phyloP scores from a whole-genome alignment of 2,888 invertebrate species.

The Spisula subtruncata region DNA sequence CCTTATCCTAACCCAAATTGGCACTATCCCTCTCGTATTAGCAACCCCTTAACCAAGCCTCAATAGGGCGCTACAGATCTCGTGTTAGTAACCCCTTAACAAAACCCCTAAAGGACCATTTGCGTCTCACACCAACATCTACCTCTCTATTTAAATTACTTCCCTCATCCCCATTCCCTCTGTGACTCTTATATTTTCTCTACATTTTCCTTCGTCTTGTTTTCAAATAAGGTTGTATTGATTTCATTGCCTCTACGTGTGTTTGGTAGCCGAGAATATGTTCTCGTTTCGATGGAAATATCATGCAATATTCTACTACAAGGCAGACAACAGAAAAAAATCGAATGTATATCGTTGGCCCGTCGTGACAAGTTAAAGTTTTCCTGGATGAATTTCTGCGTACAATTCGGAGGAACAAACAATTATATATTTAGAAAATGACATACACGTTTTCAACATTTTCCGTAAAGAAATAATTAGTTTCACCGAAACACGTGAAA shows the following conservation, averaged over 20 bases:
- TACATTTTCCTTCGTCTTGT: background rate
- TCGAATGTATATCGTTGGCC: constrained; percentile 1
- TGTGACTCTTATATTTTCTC: background rate
- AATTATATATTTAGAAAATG: constrained; percentile 2
- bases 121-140: background rate
- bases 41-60: background rate
- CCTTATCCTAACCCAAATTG: too few species aligned
- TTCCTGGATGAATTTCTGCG: background rate
- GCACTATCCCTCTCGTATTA: background rate
- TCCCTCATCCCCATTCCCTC: background rate
- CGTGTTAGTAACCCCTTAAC: background rate
- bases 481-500: too few species aligned
- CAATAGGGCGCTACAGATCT: too few species aligned
- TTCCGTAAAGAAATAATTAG: too few species aligned
- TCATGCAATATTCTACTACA: constrained; percentile 19
- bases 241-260: background rate
- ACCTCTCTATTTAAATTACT: background rate
- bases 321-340: constrained; percentile 20
- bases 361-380: background rate
- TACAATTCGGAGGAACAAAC: background rate
- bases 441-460: background rate
- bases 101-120: too few species aligned
- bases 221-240: constrained; percentile 20
- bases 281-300: constrained; percentile 22
- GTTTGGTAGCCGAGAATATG: constrained; percentile 3